Base-by-base conservation (phyloP, 2,797 vertebrate genomes). In the Phoebastria nigripes region DNA sequence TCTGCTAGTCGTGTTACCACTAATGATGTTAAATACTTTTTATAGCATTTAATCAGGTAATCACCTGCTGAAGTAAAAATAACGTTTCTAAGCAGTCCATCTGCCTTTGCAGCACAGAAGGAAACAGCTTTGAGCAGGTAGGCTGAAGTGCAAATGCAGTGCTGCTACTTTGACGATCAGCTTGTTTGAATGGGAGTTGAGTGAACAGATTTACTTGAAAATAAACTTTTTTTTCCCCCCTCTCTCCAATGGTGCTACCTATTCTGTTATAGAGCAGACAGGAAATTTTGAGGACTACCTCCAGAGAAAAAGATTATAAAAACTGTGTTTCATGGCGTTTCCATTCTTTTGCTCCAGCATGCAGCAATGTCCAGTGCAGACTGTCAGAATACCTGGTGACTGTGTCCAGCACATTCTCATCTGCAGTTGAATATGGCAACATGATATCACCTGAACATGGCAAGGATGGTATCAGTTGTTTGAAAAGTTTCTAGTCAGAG, bases 31-130 rank as follows among this genome's bases (percentile, higher is more conserved):
- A 82, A 90, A 84, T 16, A 20, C 33, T 35, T 76, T 54, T 49
- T 25, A 8, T 3, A 52, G 28, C 37, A 54, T 72, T 91, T 89
- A 79, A 90, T 83, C 72, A 63, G 70, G 11, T 46, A 72, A 74
- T 91, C 55, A 77, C 33, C 39, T 58, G 33, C 70, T 80, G 58
- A 85, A 91, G 80, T 46, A 74, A 92, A 82, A 96, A 87, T 46
- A 79, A 65, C 20, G 24, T 69, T 87, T 82, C 67, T 67, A 58
- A 54, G 78, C 12, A 87, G 12, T 35, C 47, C 11, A 31, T 67
- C 69, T 92, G 81, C 47, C 39, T 90, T 69, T 61, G 12, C 9
- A 44, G 62, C 21, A 35, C n/a, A 72, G 65, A 12, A 39, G 20
- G 35, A 51, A 71, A 5, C 28, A 78, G 37, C 17, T 87, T 14